Evolutionary conservation across 2,888 invertebrate species (phyloP).

Genomic region (Anthrax anthrax): DNA sequence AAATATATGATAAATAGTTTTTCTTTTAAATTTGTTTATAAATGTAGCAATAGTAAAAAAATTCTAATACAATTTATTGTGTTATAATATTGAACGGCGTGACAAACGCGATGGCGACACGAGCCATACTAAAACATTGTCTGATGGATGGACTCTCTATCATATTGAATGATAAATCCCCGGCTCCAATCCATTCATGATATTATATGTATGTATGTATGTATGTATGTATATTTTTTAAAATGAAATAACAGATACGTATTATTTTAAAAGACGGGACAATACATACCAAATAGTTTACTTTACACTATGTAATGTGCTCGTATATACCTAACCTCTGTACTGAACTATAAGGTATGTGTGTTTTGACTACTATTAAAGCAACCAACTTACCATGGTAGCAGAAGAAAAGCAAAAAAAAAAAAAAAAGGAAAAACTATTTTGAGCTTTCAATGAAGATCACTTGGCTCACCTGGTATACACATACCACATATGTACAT

Average conservation of each 20-base stretch:
- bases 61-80: too few relatives aligned
- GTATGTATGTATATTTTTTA: too few relatives aligned
- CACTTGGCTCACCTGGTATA: background rate
- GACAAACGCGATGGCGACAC: slow-evolving; percentile 35
- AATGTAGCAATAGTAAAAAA: too few relatives aligned
- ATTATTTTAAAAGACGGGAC: too few relatives aligned
- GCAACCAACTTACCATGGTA: too few relatives aligned
- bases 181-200: background rate
- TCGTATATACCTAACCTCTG: slow-evolving; percentile 3
- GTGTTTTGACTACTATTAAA: too few relatives aligned
- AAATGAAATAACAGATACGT: too few relatives aligned
- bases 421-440: background rate
- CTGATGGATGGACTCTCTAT: background rate
- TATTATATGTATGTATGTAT: too few relatives aligned
- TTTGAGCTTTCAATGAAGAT: slow-evolving; percentile 5
- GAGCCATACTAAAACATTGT: slow-evolving; percentile 31
- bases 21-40: background rate
- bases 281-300: too few relatives aligned
- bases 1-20: background rate
- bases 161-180: background rate
- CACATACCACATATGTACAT: background rate
- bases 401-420: background rate
- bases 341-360: too few relatives aligned
- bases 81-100: slow-evolving; percentile 16
- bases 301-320: background rate